These are phyloP conservation scores for Oncorhynchus tshawytscha DNA, from an alignment of 2,113 vertebrate genomes.

Conservation along the genomic window DNA sequence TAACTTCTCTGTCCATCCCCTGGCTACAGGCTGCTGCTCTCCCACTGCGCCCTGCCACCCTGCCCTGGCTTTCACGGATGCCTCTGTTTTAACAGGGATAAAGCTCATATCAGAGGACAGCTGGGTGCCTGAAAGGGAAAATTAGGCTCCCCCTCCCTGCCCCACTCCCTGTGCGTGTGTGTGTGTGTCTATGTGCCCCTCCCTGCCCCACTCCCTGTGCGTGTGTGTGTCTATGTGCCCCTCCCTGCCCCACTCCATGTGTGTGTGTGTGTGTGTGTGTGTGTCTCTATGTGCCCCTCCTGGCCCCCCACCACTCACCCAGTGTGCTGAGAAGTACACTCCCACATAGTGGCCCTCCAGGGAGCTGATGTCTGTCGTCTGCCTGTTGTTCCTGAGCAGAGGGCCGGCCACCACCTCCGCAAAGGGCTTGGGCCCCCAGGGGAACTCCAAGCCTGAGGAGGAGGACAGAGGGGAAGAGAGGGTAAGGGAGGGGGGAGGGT, in stretches of 20 bases:
- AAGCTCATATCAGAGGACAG: constrained; percentile 14
- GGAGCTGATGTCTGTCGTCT: constrained; percentile 85
- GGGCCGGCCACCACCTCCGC: constrained; percentile 93
- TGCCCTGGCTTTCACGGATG: constrained; percentile 11
- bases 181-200: too few species aligned
- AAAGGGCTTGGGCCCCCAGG: constrained; percentile 98
- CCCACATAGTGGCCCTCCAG: constrained; percentile 92
- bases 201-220: too few species aligned
- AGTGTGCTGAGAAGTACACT: constrained; percentile 97
- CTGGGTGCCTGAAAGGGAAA: constrained; percentile 1
- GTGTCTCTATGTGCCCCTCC: not conserved
- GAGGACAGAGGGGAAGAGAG: not conserved
- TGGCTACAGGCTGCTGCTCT: constrained; percentile 36
- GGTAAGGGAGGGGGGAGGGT: not conserved
- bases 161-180: too few species aligned
- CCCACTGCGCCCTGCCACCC: constrained; percentile 29
- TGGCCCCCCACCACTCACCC: constrained; percentile 80
- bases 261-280: too few species aligned
- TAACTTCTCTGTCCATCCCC: constrained; percentile 1
- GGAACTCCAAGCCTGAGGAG: constrained; percentile 91
- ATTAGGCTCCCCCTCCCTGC: not conserved
- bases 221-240: too few species aligned
- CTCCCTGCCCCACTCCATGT: too few species aligned
- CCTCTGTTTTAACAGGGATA: constrained; percentile 23
- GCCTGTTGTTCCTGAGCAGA: constrained; percentile 87